phyloP scores from a whole-genome alignment of 2,888 invertebrate genomes.

The Crematogaster levior region DNA sequence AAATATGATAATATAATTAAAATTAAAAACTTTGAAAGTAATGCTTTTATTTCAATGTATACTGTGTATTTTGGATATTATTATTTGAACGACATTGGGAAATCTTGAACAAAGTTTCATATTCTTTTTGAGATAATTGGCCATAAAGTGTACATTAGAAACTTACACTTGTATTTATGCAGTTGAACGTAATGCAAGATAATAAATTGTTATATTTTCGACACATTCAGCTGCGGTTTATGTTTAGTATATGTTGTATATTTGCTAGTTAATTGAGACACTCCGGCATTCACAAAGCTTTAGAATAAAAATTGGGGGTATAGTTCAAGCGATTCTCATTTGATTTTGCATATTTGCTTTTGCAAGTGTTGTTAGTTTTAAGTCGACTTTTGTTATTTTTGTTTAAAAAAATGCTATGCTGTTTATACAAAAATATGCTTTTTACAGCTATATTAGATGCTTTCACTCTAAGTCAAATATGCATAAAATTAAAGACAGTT shows the following conservation, averaged over 20 bases:
- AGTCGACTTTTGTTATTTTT: background rate
- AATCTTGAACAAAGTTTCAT: slow-evolving; percentile 25
- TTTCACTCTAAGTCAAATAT: slow-evolving; percentile 4
- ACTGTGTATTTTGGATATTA: background rate
- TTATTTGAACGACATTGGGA: background rate
- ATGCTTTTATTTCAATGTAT: background rate
- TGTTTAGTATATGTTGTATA: slow-evolving; percentile 32
- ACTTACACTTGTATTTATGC: slow-evolving; percentile 36
- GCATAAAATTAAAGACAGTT: background rate
- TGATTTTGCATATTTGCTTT: slow-evolving; percentile 52
- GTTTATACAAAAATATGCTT: slow-evolving; percentile 13
- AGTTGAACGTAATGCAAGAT: slow-evolving; percentile 41
- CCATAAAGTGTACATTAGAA: slow-evolving; percentile 17
- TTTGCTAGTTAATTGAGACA: slow-evolving; percentile 50
- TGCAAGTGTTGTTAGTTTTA: slow-evolving; percentile 15
- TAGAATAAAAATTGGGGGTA: slow-evolving; percentile 37
- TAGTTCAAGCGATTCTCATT: slow-evolving; percentile 34
- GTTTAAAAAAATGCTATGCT: background rate
- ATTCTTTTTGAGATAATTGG: slow-evolving; percentile 8
- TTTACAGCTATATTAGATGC: slow-evolving; percentile 34
- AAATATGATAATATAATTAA: background rate
- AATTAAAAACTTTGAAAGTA: background rate
- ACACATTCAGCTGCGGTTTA: slow-evolving; percentile 39
- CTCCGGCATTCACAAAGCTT: slow-evolving; percentile 72
- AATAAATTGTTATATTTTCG: slow-evolving; percentile 26